These are phyloP conservation scores for Synergus japonicus DNA, from an alignment of 2,888 invertebrate species.

Conservation along the genomic window DNA sequence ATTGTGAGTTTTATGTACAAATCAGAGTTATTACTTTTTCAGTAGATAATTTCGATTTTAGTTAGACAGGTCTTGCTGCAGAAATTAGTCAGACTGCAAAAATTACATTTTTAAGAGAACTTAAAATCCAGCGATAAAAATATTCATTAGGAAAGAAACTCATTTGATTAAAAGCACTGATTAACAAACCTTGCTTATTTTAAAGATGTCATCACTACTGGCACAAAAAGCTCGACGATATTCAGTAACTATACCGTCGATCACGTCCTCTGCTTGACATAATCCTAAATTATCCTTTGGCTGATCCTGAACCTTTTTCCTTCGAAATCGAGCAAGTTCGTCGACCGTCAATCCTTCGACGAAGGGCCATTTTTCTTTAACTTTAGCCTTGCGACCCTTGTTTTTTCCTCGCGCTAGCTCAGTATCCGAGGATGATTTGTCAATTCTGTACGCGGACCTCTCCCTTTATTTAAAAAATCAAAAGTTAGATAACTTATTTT, in stretches of 20 bases:
- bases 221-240: conserved; percentile 70
- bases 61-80: neutral
- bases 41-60: neutral
- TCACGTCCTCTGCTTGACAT: conserved; percentile 46
- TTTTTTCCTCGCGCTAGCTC: conserved; percentile 69
- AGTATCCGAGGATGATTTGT: conserved; percentile 74
- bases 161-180: neutral
- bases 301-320: conserved; percentile 76
- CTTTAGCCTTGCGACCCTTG: conserved; percentile 55
- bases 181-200: conserved; percentile 53
- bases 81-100: neutral
- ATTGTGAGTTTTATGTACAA: neutral
- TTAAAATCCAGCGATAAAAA: neutral
- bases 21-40: neutral
- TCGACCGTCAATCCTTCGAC: conserved; percentile 80
- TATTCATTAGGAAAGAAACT: neutral
- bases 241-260: conserved; percentile 64
- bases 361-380: conserved; percentile 72
- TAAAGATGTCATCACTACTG: conserved; percentile 66
- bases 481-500: neutral
- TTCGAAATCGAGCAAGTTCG: conserved; percentile 78
- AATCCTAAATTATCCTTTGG: conserved; percentile 68
- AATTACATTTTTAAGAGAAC: neutral
- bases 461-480: conserved; percentile 56
- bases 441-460: conserved; percentile 62